Base-by-base conservation (phyloP, 1,140 invertebrate genomes). In the Hycleus cichorii region DNA sequence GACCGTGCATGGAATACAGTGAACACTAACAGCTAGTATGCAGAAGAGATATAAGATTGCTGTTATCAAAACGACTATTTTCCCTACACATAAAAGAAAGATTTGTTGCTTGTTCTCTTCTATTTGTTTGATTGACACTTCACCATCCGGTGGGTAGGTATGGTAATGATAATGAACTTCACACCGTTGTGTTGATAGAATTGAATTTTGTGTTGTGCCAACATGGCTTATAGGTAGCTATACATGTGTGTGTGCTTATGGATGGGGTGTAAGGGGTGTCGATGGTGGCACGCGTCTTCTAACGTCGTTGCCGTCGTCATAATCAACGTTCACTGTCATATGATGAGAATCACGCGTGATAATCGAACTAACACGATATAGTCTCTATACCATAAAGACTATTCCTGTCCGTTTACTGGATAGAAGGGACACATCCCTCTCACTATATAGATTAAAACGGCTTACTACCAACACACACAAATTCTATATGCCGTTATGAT, bases 331-430 rank as follows among this genome's bases (percentile, higher is more conserved):
- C 32, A 32, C 55, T 51, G 52, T 52, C 58, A 58, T 58, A 45
- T 38, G 59, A 62, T 54, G 62, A 58, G 58, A 66, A 66, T 64
- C 64, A 64, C 68, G 68, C 68, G 68, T 68, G 66, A 69, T 69
- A 69, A 69, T 69, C 68, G 64, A 61, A 59, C 68, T 69, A 68
- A 69, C 64, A 66, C 66, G 68, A 69, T 69, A 65, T 58, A 63
- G 18, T 18, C 18, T 18, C 18, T 18, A 18, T 18, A 18, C 18
- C 18, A 18, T 18, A 18, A 18, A 18, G 44, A 59, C 27, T 25
- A 51, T 25, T 39, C 52, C 32, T 4, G 32, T 32, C 7, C 7
- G 4, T 32, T 7, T 32, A 7, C 7, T 5, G 4, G 7, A 7
- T 4, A 32, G 7, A 32, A 7, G 32, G 32, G 7, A 4, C 4